A percentile compares a stretch with the other conserved stretches of the same genome.
Evolutionary conservation across 2,888 invertebrate genomes (phyloP).

Genomic region (Ecdyonurus torrentis): DNA sequence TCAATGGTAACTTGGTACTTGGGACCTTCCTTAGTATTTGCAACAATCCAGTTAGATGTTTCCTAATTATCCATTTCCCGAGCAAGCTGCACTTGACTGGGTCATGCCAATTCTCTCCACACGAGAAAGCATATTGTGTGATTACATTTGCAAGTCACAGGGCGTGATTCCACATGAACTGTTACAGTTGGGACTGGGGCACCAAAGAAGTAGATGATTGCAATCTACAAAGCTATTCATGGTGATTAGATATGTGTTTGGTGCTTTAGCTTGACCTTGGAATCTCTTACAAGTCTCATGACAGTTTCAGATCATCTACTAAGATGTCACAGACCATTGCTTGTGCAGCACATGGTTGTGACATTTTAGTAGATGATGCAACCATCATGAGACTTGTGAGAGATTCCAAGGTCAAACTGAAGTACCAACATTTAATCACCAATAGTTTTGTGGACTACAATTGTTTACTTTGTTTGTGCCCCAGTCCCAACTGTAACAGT

Average conservation of each 20-base stretch:
- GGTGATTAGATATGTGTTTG: constrained; percentile 93
- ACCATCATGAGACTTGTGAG: no score
- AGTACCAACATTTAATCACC: no score
- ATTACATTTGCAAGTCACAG: constrained; percentile 82
- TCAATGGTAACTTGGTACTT: constrained; percentile 95
- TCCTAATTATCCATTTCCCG: constrained; percentile 91
- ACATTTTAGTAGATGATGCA: no score
- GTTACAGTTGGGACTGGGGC: constrained; percentile 94
- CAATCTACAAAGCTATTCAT: constrained; percentile 99
- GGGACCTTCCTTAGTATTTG: constrained; percentile 80
- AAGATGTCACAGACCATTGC: constrained; percentile 93
- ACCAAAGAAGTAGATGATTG: constrained; percentile 92
- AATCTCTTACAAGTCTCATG: constrained; percentile 75
- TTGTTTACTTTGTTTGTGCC: constrained; percentile 91
- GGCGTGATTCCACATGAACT: constrained; percentile 80
- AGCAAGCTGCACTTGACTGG: constrained; percentile 89
- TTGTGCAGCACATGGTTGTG: constrained; percentile 92
- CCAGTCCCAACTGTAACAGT: constrained; percentile 93
- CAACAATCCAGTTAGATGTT: no score
- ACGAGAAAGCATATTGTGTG: constrained; percentile 91
- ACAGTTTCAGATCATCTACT: constrained; percentile 94
- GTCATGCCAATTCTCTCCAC: constrained; percentile 97
- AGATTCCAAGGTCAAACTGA: no score
- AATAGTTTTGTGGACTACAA: constrained; percentile 91
- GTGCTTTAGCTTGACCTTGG: constrained; percentile 80